phyloP scores from a whole-genome alignment of 2,113 vertebrate genomes.

The Salminus brasiliensis region DNA sequence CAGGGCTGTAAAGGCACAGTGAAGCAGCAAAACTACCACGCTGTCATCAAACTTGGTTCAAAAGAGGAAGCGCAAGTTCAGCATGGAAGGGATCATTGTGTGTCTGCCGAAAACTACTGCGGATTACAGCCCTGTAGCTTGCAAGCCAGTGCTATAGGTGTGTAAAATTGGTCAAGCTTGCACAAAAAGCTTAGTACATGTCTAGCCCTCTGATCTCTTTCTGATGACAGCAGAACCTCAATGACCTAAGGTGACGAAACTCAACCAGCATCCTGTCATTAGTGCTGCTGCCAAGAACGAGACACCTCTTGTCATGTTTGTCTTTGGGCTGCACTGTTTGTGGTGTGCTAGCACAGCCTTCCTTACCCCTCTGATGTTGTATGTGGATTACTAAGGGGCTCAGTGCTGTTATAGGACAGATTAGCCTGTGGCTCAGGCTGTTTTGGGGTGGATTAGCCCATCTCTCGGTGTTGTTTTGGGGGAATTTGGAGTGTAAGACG shows the following conservation, averaged over 20 bases:
- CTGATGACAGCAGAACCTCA: slow-evolving; percentile 28
- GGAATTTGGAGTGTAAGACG: slow-evolving; percentile 68
- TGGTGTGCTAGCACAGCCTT: slow-evolving; percentile 55
- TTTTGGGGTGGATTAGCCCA: slow-evolving; percentile 63
- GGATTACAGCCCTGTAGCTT: too few relatives aligned
- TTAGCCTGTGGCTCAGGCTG: neutral
- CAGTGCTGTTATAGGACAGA: neutral
- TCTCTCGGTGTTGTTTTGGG: slow-evolving; percentile 68
- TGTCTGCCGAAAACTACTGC: too few relatives aligned
- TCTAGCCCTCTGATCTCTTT: slow-evolving; percentile 26
- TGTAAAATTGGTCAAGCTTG: too few relatives aligned
- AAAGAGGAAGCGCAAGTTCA: too few relatives aligned
- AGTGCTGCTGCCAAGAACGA: slow-evolving; percentile 46
- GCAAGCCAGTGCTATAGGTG: too few relatives aligned
- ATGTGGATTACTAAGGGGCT: neutral
- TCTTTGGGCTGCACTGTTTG: slow-evolving; percentile 57
- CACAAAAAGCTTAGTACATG: neutral
- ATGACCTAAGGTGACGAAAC: slow-evolving; percentile 60
- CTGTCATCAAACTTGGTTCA: too few relatives aligned
- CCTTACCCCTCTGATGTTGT: slow-evolving; percentile 67
- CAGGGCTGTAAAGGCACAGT: too few relatives aligned
- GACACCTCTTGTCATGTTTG: slow-evolving; percentile 58
- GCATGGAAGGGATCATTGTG: too few relatives aligned
- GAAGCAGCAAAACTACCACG: too few relatives aligned
- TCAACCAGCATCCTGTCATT: slow-evolving; percentile 59